phyloP scores from a whole-genome alignment of 2,797 vertebrate genomes.

The Clarias platycephalus region DNA sequence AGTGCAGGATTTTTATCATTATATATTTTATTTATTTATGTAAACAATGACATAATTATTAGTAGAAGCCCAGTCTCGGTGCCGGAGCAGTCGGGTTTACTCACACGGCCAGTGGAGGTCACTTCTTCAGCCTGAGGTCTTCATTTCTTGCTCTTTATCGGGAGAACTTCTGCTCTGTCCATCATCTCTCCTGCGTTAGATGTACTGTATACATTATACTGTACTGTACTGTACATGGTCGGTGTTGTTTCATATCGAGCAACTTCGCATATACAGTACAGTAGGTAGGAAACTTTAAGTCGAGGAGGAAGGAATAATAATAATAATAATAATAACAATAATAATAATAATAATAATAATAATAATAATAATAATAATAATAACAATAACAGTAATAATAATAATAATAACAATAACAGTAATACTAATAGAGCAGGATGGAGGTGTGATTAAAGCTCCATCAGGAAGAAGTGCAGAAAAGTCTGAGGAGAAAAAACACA shows the following conservation, averaged over 20 bases:
- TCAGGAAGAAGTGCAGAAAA: not conserved
- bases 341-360: no score
- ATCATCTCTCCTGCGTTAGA: slow-evolving; percentile 60
- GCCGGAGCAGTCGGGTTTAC: slow-evolving; percentile 66
- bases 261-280: slow-evolving; percentile 54
- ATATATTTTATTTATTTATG: not conserved
- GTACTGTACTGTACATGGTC: no score
- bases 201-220: no score
- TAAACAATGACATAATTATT: not conserved
- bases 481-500: not conserved
- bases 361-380: no score
- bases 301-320: no score
- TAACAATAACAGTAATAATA: no score
- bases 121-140: slow-evolving; percentile 61
- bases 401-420: no score
- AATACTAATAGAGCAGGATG: not conserved
- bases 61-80: not conserved
- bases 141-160: slow-evolving; percentile 49
- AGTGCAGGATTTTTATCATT: not conserved
- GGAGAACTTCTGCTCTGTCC: slow-evolving; percentile 61
- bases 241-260: slow-evolving; percentile 45
- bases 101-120: slow-evolving; percentile 69
- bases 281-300: not conserved
- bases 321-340: no score
- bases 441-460: not conserved